Evolutionary conservation across 2,888 invertebrate genomes (phyloP).

Genomic region (Sericinus montela): DNA sequence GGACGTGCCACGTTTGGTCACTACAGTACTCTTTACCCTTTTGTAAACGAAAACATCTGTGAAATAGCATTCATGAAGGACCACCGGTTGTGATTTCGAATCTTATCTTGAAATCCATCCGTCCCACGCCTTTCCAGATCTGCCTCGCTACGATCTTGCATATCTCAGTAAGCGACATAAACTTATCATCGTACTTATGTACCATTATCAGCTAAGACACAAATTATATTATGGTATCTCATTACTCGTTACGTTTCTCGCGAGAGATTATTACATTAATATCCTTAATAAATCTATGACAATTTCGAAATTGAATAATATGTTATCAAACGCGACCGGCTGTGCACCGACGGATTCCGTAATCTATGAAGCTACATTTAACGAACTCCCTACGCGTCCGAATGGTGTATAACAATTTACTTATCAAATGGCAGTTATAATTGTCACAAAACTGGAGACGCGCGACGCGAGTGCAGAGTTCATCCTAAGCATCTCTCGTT

Average conservation of each 20-base stretch:
- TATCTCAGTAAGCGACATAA: slow-evolving; percentile 63
- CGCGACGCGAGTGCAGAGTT: slow-evolving; percentile 16
- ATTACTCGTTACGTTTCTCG: slow-evolving; percentile 68
- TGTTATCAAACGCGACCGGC: slow-evolving; percentile 75
- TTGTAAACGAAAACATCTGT: slow-evolving; percentile 40
- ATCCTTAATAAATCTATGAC: slow-evolving; percentile 74
- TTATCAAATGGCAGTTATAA: slow-evolving; percentile 76
- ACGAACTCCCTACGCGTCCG: slow-evolving; percentile 55
- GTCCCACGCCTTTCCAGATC: slow-evolving; percentile 16
- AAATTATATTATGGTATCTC: slow-evolving; percentile 74
- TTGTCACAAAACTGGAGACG: slow-evolving; percentile 57
- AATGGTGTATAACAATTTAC: slow-evolving; percentile 66
- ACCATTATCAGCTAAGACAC: slow-evolving; percentile 76
- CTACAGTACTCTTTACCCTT: slow-evolving; percentile 49
- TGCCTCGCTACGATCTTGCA: slow-evolving; percentile 38
- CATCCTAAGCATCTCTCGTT: slow-evolving; percentile 27
- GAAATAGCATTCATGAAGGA: slow-evolving; percentile 41
- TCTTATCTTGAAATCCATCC: slow-evolving; percentile 10
- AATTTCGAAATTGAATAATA: slow-evolving; percentile 76
- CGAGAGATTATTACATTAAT: slow-evolving; percentile 70
- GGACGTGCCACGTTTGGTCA: slow-evolving; percentile 68
- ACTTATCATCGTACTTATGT: slow-evolving; percentile 71
- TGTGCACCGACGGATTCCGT: slow-evolving; percentile 70
- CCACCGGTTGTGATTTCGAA: slow-evolving; percentile 33
- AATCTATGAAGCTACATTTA: slow-evolving; percentile 60